Base-by-base conservation (phyloP, 2,113 vertebrate genomes). In the Lontra canadensis region DNA sequence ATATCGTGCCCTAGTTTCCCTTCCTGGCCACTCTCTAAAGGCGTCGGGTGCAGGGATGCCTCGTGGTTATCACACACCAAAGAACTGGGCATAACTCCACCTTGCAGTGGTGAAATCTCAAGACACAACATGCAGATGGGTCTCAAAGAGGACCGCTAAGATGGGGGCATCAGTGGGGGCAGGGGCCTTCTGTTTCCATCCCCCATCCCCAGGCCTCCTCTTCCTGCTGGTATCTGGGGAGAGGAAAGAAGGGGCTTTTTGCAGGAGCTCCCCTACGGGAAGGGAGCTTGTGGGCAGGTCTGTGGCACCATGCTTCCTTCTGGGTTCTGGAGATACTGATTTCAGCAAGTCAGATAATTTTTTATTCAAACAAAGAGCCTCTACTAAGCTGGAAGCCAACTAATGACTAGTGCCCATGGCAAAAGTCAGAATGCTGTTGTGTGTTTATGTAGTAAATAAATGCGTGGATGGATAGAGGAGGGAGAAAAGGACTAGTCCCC, bases 381-480 rank as follows among this genome's bases (percentile, higher is more conserved):
- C 69, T 82, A 4, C 73, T 90, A 90, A 92, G 52, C 71, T 90
- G 31, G 55, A 49, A 29, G 61, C 81, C 88, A 67, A 74, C 85
- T 69, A 39, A 83, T 95, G 47, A 80, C 69, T 47, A 31, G 55
- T 74, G 47, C 47, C 76, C 8, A 10, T 69, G 85, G 67, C 94
- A 84, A 94, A 94, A 63, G 83, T 82, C 10, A 0, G 88, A 81
- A 73, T 67, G 84, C 39, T 12, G 0, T 71, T 93, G 71, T 87
- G 25, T 94, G 59, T 86, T 94, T 95, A 23, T 79, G 87, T 96
- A 67, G n/a, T 67, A 80, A 96, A 47, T 94, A 63, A 63, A 88
- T 92, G 76, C 25, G n/a, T 44, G 52, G 47, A 57, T 86, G n/a
- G 4, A 74, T 44, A 20, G 39, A 63, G 23, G 59, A 83, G 15